Conservation (phyloP, 2,888 invertebrate species). For the Strigamia crassipes region DNA sequence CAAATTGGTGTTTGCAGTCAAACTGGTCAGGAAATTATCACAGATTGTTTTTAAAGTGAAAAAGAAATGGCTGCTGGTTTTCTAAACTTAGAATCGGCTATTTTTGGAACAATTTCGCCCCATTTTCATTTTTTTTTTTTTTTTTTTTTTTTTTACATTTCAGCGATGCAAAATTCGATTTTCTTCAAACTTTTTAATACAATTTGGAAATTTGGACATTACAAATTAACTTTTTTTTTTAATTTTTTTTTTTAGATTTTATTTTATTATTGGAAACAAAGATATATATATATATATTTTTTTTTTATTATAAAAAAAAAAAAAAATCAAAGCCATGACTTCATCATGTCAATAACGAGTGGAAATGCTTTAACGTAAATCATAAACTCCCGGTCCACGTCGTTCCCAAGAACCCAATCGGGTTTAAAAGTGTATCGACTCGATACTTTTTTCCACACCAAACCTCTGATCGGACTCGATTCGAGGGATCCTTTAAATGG, state of each 20-base stretch:
- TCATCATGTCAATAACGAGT: background rate
- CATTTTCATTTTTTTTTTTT: background rate
- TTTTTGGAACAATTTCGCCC: background rate
- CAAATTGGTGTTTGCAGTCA: background rate
- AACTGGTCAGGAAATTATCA: background rate
- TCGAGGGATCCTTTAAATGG: background rate
- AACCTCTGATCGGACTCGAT: background rate
- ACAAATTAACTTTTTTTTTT: background rate
- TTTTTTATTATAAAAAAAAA: too few relatives aligned
- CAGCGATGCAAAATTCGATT: background rate
- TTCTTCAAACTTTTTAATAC: background rate
- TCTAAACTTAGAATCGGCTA: background rate
- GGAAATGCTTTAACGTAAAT: background rate
- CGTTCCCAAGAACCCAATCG: background rate
- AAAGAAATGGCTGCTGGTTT: background rate
- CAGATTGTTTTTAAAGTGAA: background rate
- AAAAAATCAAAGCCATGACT: constrained; percentile 4
- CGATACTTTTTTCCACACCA: background rate
- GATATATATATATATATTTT: background rate
- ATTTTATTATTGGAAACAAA: too few relatives aligned
- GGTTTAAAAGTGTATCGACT: background rate
- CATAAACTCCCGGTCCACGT: background rate
- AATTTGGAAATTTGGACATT: background rate
- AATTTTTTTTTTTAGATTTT: background rate
- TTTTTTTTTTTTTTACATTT: background rate